Evolutionary conservation across 1,140 invertebrate species (phyloP).

Genomic region (Drosophila guanche): DNA sequence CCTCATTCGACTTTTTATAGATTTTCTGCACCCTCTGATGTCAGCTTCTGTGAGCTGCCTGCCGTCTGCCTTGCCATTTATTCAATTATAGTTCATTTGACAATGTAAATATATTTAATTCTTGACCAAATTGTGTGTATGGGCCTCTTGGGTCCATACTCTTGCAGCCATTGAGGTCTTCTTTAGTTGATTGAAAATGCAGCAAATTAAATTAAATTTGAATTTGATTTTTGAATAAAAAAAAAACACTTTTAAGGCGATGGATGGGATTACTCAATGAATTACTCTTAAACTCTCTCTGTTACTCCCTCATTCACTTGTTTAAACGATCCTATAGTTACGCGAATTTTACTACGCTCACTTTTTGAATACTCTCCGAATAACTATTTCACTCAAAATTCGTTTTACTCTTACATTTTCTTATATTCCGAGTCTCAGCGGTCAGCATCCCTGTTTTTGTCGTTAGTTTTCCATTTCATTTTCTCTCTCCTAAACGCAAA

Average conservation of each 20-base stretch:
- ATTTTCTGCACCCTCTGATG: background rate
- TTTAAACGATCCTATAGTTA: conserved; percentile 11
- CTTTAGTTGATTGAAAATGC: conserved; percentile 37
- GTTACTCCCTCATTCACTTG: background rate
- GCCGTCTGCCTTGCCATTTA: background rate
- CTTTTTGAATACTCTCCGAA: background rate
- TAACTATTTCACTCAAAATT: too few relatives aligned
- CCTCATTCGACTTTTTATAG: background rate
- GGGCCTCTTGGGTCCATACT: conserved; percentile 8
- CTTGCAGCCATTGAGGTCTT: conserved; percentile 1
- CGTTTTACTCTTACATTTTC: too few relatives aligned
- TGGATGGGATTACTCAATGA: too few relatives aligned
- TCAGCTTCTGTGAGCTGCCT: too few relatives aligned
- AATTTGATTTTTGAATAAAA: conserved; percentile 41
- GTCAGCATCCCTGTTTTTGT: too few relatives aligned
- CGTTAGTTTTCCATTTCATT: conserved; percentile 20
- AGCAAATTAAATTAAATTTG: conserved; percentile 67
- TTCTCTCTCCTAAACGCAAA: conserved; percentile 6
- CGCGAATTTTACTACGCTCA: too few relatives aligned
- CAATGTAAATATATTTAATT: conserved; percentile 1
- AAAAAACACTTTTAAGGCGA: conserved; percentile 24
- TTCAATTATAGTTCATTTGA: background rate
- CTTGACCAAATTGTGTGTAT: conserved; percentile 22
- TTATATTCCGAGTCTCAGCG: too few relatives aligned
- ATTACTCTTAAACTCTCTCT: background rate